Base-by-base conservation (phyloP, 1,140 invertebrate species). In the Aphidius ervi region DNA sequence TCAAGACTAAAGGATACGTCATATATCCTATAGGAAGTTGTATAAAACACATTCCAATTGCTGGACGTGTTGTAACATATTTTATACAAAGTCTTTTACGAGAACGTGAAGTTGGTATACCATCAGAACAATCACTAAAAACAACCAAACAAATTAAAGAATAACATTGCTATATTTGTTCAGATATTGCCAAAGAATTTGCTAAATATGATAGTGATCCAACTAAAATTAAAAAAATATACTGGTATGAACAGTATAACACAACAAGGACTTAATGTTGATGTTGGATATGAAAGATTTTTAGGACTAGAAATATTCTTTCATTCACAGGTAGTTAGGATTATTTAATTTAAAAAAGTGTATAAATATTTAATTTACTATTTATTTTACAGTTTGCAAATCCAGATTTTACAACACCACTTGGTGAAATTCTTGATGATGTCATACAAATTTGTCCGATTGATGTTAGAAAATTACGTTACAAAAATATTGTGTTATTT, bases 1-100 rank as follows among this genome's bases (percentile, higher is more conserved):
- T 16, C 16, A 16, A 16, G 88, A 97, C 97, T 55, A 97, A 99
- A 80, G 97, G 97, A 52, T 99, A 98, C 80, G 97, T 99, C 0
- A 99, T n/a, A n/a, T n/a, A n/a, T n/a, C n/a, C n/a, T n/a, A n/a
- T 99, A 77, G 98, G 98, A 58, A 99, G 96, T 71, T 99, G 97
- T 81, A 99, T 99, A 66, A 99, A 99, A 81, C 97, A 99, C 81
- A 99, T 99, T 81, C 98, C 98, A 20, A 99, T 99, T 73, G 98
- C 98, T 70, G 98, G 98, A 9, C 86, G 98, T 52, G 97, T 99
- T 79, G 98, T 99, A 66, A 99, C 98, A 20, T 99, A 97, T 71
- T 99, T 99, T 74, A 98, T 99, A 73, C 98, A 99, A 75, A 95
- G 93, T 63, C 82, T 99, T 53, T 82, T 99, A 52, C 85, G 98